Evolutionary conservation across 2,888 invertebrate genomes (phyloP), one percentile per base, ranked within the genome.

Genomic region (Punctoribates punctum): DNA sequence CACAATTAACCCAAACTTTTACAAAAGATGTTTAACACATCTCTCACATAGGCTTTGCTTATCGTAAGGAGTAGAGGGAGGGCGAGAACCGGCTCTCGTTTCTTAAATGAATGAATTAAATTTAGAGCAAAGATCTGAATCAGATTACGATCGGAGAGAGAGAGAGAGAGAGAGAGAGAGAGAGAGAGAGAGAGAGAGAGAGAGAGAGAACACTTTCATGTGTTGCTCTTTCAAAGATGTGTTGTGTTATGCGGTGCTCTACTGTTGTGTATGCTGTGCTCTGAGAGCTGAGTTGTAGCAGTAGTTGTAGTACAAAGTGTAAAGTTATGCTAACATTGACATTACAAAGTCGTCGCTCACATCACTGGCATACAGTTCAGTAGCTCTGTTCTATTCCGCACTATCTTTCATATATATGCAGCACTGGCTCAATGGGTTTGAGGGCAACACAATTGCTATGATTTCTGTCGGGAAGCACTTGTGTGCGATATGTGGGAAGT

Each of bases 291-390:
- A 15, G 70, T 70, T 65, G 65, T 65, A 65, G 65, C 65, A 65
- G 27, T 65, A 17, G 42, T 38, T 70, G 70, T 70, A 23, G 17
- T 70, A 70, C 70, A 42, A 70, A 70, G 42, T 70, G 70, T 70
- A 70, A 70, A 70, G 70, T 70, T 70, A 70, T 70, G 70, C 70
- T 70, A 70, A 70, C 70, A 70, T 70, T 70, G 70, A 70, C 70
- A 70, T 70, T 70, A 70, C 70, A 70, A 38, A 70, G 42, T 42
- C 70, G 42, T 46, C 38, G 70, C 70, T 38, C 70, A 46, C 70
- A 70, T 70, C 70, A 38, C 11, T 42, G 23, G n/a, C 17, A 11
- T 38, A 42, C 9, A 38, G 46, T n/a, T 70, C 42, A n/a, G 70
- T 23, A 70, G 57, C 57, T 57, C 54, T 54, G 34, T 20, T 3